A percentile compares a stretch with the other conserved stretches of the same genome.
phyloP scores from a whole-genome alignment of 1,140 invertebrate species.

The Piezodorus guildinii region DNA sequence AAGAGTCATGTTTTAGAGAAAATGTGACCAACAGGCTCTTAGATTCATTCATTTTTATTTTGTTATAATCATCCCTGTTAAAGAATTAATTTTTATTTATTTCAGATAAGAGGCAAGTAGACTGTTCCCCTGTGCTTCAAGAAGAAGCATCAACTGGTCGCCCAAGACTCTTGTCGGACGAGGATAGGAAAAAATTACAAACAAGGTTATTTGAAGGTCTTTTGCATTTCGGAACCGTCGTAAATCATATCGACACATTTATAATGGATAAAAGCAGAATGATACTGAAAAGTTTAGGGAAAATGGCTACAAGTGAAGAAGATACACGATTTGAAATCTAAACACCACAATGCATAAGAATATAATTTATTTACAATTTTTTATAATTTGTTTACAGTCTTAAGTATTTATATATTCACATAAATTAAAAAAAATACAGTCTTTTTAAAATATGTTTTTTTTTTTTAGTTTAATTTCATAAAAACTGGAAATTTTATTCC shows the following conservation, averaged over 20 bases:
- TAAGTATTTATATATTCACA: too few species aligned
- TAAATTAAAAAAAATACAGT: too few species aligned
- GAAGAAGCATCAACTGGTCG: neutral
- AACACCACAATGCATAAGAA: neutral
- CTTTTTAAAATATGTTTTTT: too few species aligned
- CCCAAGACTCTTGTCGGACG: neutral
- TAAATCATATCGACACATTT: conserved; percentile 5
- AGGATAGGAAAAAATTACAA: neutral
- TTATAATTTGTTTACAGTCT: too few species aligned
- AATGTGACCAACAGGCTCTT: too few species aligned
- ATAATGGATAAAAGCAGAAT: conserved; percentile 1
- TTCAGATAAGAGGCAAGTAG: conserved; percentile 2
- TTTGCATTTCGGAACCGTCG: neutral
- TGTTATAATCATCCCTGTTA: too few species aligned
- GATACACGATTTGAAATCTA: conserved; percentile 2
- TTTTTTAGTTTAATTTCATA: too few species aligned
- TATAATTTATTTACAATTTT: too few species aligned
- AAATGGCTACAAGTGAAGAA: neutral
- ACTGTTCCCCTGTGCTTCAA: neutral
- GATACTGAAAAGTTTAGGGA: conserved; percentile 6
- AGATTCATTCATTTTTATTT: too few species aligned
- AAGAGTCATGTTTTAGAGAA: too few species aligned
- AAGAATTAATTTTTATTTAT: too few species aligned
- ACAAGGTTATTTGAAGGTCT: conserved; percentile 1
- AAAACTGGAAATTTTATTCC: too few species aligned